These are phyloP conservation scores for Henricia sp. DNA, from an alignment of 53 echinoderm and acorn worm genomes.

Conservation along the genomic window DNA sequence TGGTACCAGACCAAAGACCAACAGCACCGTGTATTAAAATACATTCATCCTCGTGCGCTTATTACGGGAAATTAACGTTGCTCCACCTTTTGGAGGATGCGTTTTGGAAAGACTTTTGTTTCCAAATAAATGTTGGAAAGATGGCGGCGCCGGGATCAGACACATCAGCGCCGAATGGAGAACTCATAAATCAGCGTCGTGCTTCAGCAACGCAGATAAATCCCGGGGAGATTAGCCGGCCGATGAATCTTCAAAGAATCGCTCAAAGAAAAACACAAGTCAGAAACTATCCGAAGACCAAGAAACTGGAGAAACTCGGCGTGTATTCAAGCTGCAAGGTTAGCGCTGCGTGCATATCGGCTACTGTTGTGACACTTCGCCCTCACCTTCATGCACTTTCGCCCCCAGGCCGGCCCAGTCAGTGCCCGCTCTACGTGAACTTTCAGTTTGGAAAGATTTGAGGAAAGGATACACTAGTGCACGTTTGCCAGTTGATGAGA, in stretches of 20 bases:
- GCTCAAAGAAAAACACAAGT: slow-evolving; percentile 93
- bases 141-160: slow-evolving; percentile 51
- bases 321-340: slow-evolving; percentile 98
- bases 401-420: no score
- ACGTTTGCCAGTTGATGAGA: no score
- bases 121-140: neutral
- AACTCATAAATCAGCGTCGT: slow-evolving; percentile 69
- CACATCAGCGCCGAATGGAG: neutral
- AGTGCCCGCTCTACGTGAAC: no score
- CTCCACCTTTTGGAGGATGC: neutral
- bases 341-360: neutral
- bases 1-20: no score
- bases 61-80: no score
- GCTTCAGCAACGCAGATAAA: slow-evolving; percentile 78
- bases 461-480: no score
- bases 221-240: slow-evolving; percentile 86
- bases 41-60: no score
- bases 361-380: no score
- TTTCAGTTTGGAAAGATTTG: no score
- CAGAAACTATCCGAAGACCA: slow-evolving; percentile 86
- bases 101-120: neutral
- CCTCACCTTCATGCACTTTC: no score
- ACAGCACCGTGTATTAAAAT: no score
- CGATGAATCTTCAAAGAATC: slow-evolving; percentile 97
- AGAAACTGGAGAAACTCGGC: slow-evolving; percentile 96